Base-by-base conservation (phyloP, 2,797 vertebrate genomes). In the Poeciliopsis presidionis region DNA sequence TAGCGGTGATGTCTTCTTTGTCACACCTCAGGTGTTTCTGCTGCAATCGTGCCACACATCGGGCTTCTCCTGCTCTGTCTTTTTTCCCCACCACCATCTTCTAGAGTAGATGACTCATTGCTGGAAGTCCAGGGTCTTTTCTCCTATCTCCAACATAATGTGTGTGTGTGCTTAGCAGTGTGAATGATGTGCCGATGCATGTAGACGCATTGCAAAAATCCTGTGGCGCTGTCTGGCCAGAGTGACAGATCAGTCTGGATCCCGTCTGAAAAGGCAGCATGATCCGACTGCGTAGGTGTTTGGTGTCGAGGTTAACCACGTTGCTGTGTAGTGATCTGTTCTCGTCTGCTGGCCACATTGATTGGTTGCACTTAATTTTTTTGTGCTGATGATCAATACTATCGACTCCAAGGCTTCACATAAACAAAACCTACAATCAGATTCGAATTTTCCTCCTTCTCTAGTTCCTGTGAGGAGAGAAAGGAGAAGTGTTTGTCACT, bases 11-110 rank as follows among this genome's bases (percentile, higher is more conserved):
- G 75, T 70, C 55, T 82, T 53, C 77, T 84, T 81, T 84, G 83
- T 90, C 76, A 77, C 89, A 83, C 81, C 74, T 85, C 39, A 69
- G 81, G 82, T 87, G 87, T 91, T 81, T 88, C 79, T 72, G 28
- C 57, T 67, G 79, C 55, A 47, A 72, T 84, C 76, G 55, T 63
- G 74, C 79, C 81, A 53, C 82, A 82, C 20, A 0, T 69, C 49
- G 39, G 39, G 20, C 67, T 70, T 70, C 41, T 45, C 67, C 67
- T 70, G 14, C 67, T 70, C 20, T 0, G 5, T 76, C 77, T 73
- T 69, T 57, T 57, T 87, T 76, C 75, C 65, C 65, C 85, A 71
- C 63, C 41, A 22, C 85, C 88, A 77, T 89, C 83, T 91, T 82
- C 11, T 82, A 2, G 74, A 84, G 78, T 74, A 81, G 78, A 79